phyloP scores from a whole-genome alignment of 2,113 vertebrate genomes.

The Leptodactylus fuscus region DNA sequence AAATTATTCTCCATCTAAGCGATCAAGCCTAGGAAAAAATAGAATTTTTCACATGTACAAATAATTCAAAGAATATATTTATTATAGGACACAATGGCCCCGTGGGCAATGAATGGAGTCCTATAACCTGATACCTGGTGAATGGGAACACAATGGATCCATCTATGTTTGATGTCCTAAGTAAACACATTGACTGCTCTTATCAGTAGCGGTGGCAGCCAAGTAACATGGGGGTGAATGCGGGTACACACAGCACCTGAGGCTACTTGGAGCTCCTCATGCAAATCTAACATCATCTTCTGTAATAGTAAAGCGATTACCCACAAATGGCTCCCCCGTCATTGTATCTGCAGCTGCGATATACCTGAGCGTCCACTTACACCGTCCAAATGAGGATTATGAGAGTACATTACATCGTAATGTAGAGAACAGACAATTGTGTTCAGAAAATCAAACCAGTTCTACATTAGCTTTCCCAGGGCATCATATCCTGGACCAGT shows the following conservation, averaged over 20 bases:
- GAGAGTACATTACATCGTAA: background rate
- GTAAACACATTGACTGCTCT: background rate
- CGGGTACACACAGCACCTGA: background rate
- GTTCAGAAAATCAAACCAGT: background rate
- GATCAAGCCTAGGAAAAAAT: background rate
- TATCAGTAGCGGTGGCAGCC: background rate
- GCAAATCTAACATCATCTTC: background rate
- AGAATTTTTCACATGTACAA: constrained; percentile 5
- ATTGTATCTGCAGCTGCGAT: background rate
- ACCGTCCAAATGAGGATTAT: background rate
- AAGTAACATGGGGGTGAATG: background rate
- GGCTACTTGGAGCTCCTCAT: background rate
- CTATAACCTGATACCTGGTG: background rate
- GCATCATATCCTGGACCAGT: too few species aligned
- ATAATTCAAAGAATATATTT: background rate
- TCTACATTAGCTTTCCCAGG: background rate
- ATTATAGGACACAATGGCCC: background rate
- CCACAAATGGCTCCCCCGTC: background rate
- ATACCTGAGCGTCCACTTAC: background rate
- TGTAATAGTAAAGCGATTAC: background rate
- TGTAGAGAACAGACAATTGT: background rate
- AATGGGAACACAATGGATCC: background rate
- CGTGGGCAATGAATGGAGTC: background rate
- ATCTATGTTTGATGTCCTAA: background rate
- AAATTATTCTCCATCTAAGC: constrained; percentile 5